phyloP scores from a whole-genome alignment of 2,113 vertebrate species.

The Apteryx mantelli region DNA sequence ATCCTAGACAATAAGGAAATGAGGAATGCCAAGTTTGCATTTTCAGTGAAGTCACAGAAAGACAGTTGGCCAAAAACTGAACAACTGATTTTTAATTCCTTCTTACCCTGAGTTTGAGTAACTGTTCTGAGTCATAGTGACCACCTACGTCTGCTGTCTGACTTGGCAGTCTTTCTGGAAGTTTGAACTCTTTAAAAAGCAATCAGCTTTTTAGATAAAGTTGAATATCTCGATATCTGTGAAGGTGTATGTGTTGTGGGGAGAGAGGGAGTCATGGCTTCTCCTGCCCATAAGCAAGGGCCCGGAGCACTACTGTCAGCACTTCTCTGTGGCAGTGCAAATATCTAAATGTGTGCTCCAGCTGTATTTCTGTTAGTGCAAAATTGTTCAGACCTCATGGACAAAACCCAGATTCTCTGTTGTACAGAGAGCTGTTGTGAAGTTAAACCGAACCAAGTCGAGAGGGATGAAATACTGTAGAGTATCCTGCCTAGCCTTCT shows the following conservation, averaged over 20 bases:
- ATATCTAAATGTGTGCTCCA: background rate
- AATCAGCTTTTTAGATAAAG: background rate
- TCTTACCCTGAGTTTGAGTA: background rate
- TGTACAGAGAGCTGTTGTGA: background rate
- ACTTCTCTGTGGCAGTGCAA: background rate
- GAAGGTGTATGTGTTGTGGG: background rate
- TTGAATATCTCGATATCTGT: background rate
- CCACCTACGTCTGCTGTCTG: background rate
- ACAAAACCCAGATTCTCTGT: background rate
- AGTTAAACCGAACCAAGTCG: background rate
- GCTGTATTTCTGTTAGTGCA: background rate
- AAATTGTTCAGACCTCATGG: background rate
- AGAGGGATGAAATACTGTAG: background rate
- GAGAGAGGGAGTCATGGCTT: background rate
- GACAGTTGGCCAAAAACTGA: background rate
- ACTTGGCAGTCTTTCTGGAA: background rate
- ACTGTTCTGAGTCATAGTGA: background rate
- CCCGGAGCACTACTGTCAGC: background rate
- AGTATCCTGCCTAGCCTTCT: background rate
- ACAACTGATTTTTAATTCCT: background rate
- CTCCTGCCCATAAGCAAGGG: background rate
- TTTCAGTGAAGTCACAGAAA: background rate
- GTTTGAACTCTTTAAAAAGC: background rate
- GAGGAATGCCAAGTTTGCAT: background rate
- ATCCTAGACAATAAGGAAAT: background rate